Evolutionary conservation across 2,888 invertebrate genomes (phyloP).

Genomic region (Synanthedon myopaeformis): DNA sequence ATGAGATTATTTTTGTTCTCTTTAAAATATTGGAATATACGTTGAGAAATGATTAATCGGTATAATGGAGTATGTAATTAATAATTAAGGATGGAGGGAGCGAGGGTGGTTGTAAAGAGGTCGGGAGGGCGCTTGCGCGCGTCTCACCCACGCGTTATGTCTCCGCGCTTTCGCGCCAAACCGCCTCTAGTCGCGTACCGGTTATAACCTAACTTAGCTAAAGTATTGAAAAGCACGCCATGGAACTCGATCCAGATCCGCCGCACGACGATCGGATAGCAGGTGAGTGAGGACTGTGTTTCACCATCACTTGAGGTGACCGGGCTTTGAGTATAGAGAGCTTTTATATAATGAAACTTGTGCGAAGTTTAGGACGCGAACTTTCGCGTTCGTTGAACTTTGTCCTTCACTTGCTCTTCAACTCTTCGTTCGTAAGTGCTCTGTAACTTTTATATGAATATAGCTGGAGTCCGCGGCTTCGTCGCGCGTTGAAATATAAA

Average conservation of each 20-base stretch:
- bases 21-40: not conserved
- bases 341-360: too few species aligned
- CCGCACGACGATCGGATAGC: constrained; percentile 24
- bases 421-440: constrained; percentile 1
- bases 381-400: constrained; percentile 29
- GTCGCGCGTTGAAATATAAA: too few species aligned
- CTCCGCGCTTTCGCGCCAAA: constrained; percentile 58
- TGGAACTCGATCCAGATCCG: constrained; percentile 35
- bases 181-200: constrained; percentile 41
- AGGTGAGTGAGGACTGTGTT: constrained; percentile 30
- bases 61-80: constrained; percentile 11
- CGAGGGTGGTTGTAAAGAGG: constrained; percentile 39
- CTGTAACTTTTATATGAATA: too few species aligned
- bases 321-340: not conserved
- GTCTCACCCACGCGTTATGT: constrained; percentile 32
- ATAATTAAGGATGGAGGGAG: constrained; percentile 19
- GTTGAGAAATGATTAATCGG: not conserved
- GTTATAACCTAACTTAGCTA: constrained; percentile 40
- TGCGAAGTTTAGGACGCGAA: not conserved
- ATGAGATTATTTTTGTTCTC: too few species aligned
- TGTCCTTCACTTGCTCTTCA: constrained; percentile 16
- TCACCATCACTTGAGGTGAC: not conserved
- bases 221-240: constrained; percentile 9
- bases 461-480: too few species aligned
- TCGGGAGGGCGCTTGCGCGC: constrained; percentile 54